Conservation (phyloP, 2,888 invertebrate genomes). For the Andricus curvator region DNA sequence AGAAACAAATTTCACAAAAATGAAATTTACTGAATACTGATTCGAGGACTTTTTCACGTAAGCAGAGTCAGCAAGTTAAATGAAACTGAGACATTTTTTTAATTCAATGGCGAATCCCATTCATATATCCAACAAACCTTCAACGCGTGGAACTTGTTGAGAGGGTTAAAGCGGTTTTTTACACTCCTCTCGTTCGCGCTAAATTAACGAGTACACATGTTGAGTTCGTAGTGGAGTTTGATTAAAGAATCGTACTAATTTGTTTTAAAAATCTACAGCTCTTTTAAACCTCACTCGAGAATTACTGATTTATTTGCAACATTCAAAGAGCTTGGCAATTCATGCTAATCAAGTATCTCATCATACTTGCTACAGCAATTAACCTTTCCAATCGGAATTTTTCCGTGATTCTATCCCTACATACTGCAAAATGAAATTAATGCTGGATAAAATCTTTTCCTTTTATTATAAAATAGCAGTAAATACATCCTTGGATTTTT, state of each 20-base stretch:
- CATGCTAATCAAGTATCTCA: not conserved
- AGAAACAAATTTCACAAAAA: not conserved
- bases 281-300: slow-evolving; percentile 1
- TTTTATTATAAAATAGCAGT: no score
- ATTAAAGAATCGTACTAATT: slow-evolving; percentile 33
- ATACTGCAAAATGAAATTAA: not conserved
- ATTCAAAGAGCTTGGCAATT: not conserved
- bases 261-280: slow-evolving; percentile 28
- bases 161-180: slow-evolving; percentile 36
- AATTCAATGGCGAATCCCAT: slow-evolving; percentile 33
- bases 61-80: slow-evolving; percentile 1
- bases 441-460: no score
- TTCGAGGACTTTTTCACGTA: slow-evolving; percentile 16
- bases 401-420: not conserved
- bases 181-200: slow-evolving; percentile 17
- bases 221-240: slow-evolving; percentile 22
- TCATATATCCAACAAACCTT: slow-evolving; percentile 29
- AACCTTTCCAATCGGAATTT: not conserved
- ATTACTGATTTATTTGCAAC: slow-evolving; percentile 8
- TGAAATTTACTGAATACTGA: not conserved
- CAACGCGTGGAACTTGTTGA: slow-evolving; percentile 30
- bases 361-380: not conserved
- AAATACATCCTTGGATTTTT: no score
- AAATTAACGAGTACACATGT: slow-evolving; percentile 30
- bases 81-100: slow-evolving; percentile 35